Percentiles rank a stretch among this genome's conserved stretches.
These are phyloP conservation scores for Fistularia tabacaria DNA, from an alignment of 2,797 vertebrate genomes.

Conservation along the genomic window DNA sequence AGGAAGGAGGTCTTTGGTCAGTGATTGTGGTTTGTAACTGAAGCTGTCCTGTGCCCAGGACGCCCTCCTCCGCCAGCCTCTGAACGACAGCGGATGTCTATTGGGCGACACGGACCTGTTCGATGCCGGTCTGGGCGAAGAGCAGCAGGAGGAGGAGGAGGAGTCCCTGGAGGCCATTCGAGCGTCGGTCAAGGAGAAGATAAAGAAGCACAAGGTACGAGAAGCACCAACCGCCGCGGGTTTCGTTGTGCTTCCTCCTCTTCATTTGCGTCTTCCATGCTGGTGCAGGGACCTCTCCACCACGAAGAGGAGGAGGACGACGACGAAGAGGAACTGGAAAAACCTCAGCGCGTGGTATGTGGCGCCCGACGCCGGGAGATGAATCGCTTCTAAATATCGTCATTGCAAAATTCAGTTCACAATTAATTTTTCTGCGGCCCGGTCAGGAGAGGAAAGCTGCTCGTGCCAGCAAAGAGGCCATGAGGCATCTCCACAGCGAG, in stretches of 20 bases:
- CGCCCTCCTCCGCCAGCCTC: slow-evolving; percentile 31
- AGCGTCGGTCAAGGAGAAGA: slow-evolving; percentile 79
- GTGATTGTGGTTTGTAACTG: not conserved
- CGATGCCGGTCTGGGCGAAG: slow-evolving; percentile 84
- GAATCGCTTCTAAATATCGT: not conserved
- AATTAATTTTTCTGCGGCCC: not conserved
- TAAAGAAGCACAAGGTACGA: slow-evolving; percentile 74
- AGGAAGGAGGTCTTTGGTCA: not conserved
- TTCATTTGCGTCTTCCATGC: slow-evolving; percentile 2
- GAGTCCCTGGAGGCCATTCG: slow-evolving; percentile 87
- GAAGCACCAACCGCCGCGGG: too few relatives aligned
- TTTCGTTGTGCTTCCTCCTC: not conserved
- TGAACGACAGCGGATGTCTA: slow-evolving; percentile 91
- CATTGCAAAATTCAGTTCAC: not conserved
- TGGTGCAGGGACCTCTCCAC: slow-evolving; percentile 46
- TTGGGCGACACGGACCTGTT: slow-evolving; percentile 88
- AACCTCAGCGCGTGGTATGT: slow-evolving; percentile 66
- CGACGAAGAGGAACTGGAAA: slow-evolving; percentile 45
- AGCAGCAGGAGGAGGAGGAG: slow-evolving; percentile 80
- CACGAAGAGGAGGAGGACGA: slow-evolving; percentile 51
- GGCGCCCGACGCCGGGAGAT: not conserved
- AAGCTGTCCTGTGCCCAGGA: slow-evolving; percentile 30
- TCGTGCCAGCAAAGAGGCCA: slow-evolving; percentile 87
- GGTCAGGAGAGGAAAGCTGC: slow-evolving; percentile 91
- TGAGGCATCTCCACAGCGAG: slow-evolving; percentile 93